Evolutionary conservation across 2,113 vertebrate genomes (phyloP).

Genomic region (Notiomystis cincta): DNA sequence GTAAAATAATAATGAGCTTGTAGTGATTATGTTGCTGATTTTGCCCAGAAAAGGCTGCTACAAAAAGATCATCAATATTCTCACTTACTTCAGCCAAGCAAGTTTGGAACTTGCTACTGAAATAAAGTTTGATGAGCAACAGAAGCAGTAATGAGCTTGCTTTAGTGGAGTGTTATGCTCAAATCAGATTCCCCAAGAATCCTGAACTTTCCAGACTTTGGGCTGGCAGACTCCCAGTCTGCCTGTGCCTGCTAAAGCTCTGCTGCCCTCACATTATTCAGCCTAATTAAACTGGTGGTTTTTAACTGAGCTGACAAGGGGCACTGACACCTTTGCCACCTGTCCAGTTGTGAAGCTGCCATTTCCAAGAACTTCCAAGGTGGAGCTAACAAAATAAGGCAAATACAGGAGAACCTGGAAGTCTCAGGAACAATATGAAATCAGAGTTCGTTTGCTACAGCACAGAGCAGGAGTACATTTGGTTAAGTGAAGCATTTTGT

Average conservation of each 20-base stretch:
- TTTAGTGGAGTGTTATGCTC: not conserved
- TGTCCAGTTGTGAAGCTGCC: not conserved
- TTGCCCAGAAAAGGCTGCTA: not conserved
- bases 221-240: not conserved
- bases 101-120: not conserved
- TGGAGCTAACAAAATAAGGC: constrained; percentile 16
- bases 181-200: not conserved
- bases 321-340: not conserved
- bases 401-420: constrained; percentile 17
- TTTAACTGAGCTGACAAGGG: not conserved
- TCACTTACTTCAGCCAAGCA: not conserved
- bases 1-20: not conserved
- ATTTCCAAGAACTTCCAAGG: constrained; percentile 34
- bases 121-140: not conserved
- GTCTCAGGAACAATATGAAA: constrained; percentile 48
- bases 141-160: not conserved
- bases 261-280: not conserved
- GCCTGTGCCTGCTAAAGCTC: not conserved
- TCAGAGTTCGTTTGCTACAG: constrained; percentile 27
- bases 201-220: not conserved
- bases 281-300: not conserved
- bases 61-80: not conserved
- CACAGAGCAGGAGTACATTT: constrained; percentile 24
- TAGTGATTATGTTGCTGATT: not conserved
- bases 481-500: not conserved